Evolutionary conservation across 2,888 invertebrate genomes (phyloP), one percentile per base, ranked within the genome.

Genomic region (Penaeus monodon): DNA sequence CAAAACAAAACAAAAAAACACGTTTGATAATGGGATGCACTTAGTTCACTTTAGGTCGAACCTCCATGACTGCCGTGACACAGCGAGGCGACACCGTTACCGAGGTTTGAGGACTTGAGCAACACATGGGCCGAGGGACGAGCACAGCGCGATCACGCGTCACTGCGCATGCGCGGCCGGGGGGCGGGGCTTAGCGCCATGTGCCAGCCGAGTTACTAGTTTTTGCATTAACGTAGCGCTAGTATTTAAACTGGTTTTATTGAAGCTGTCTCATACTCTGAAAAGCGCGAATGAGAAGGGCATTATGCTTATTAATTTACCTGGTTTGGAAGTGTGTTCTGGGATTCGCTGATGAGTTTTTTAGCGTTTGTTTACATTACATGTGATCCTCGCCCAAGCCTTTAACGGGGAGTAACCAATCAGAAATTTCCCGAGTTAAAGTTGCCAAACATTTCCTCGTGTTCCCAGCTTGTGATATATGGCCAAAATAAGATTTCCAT

Each of bases 151-250:
- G 57, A 57, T 57, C 57, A 57, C 68, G 66, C 68, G 44, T 49
- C 84, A 65, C 78, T 84, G 84, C 84, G 84, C 84, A 84, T 84
- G 84, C 78, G 84, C 64, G 33, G 57, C n/a, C 27, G 33, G 70
- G 84, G 84, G 84, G 78, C 78, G 84, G 66, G 84, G 49, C 57
- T 63, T 17, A 57, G 38, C 78, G 84, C 84, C 84, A 78, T 78
- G 78, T 84, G 84, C 84, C 66, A 57, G 68, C 38, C 78, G 65
- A 68, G 84, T 78, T 84, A 78, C 78, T 77, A 84, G 68, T 84
- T 84, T 78, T 78, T 77, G 77, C 78, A 68, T 84, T 84, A 78
- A 66, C 22, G 49, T n/a, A 70, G 78, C 70, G 68, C 84, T 84
- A 78, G 68, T 78, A 78, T 84, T 84, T 78, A 57, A 68, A 84